phyloP scores from a whole-genome alignment of 1,140 invertebrate species.

The Drosophila parvula region DNA sequence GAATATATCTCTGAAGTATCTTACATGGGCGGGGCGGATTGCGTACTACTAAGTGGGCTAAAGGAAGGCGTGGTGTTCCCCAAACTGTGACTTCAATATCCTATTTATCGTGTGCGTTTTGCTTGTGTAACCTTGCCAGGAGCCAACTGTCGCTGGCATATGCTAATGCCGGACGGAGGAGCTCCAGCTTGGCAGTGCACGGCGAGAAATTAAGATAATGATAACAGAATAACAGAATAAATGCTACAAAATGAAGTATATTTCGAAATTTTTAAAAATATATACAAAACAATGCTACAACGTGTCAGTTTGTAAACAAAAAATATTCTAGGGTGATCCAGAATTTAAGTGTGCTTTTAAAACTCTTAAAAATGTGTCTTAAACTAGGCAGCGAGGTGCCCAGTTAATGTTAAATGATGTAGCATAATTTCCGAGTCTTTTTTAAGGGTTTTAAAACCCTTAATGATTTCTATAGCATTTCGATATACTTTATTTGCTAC shows the following conservation, averaged over 20 bases:
- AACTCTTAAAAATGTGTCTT: too few species aligned
- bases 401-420: too few species aligned
- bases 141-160: constrained; percentile 67
- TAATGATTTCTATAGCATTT: not conserved
- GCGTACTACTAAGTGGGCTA: not conserved
- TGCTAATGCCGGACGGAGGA: constrained; percentile 60
- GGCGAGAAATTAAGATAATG: not conserved
- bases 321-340: too few species aligned
- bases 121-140: constrained; percentile 69
- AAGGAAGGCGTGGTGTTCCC: constrained; percentile 5
- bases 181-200: constrained; percentile 29
- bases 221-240: too few species aligned
- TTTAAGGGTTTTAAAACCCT: not conserved
- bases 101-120: constrained; percentile 67
- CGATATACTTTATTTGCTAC: too few species aligned
- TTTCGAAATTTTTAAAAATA: too few species aligned
- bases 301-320: too few species aligned
- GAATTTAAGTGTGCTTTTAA: too few species aligned
- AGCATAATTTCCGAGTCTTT: too few species aligned
- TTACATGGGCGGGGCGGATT: constrained; percentile 22
- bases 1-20: constrained; percentile 20
- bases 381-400: too few species aligned
- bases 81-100: constrained; percentile 36
- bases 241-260: too few species aligned
- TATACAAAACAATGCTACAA: too few species aligned